Base-by-base conservation (phyloP, 2,888 invertebrate genomes). In the Alcis repandata region DNA sequence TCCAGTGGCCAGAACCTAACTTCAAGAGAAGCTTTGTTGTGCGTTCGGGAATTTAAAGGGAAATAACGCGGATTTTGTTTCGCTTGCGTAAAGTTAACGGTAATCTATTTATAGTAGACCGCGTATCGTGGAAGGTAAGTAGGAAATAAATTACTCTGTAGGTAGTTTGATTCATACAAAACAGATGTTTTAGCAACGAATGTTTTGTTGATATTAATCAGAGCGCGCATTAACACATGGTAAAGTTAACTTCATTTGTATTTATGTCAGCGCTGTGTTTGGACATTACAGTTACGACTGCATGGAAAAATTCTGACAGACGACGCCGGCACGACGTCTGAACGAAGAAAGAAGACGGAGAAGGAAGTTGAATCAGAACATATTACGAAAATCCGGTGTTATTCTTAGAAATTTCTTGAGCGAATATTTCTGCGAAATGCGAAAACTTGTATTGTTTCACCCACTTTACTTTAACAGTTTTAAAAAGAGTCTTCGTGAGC, bases 171-270 rank as follows among this genome's bases (percentile, higher is more conserved):
- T 66, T 63, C 61, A 73, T 68, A 65, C 40, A 65, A 69, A 67
- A 67, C 73, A 73, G 73, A 73, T 73, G 73, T 58, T 68, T 51
- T 51, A 58, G 33, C 59, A 66, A 63, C 63, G 43, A 59, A 67
- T 67, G 72, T 56, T 66, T 64, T 70, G 69, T 72, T 67, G 67
- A 70, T 70, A 69, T 63, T 60, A 53, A 61, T 64, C 63, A 46
- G 53, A 48, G 57, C 49, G 60, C 45, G 53, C 59, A 67, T 60
- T 56, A 60, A 54, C 59, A 65, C 48, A 51, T 62, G 67, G 67
- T 27, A 62, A 59, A 15, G 54, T 36, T 53, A 45, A 49, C 46
- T 62, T 51, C 48, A 52, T 59, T 52, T 61, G 63, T 69, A 45
- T 69, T 49, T 64, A 61, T 63, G 59, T 45, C 22, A 45, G 52